Base-by-base conservation (phyloP, 2,797 vertebrate species). In the Streptopelia turtur region DNA sequence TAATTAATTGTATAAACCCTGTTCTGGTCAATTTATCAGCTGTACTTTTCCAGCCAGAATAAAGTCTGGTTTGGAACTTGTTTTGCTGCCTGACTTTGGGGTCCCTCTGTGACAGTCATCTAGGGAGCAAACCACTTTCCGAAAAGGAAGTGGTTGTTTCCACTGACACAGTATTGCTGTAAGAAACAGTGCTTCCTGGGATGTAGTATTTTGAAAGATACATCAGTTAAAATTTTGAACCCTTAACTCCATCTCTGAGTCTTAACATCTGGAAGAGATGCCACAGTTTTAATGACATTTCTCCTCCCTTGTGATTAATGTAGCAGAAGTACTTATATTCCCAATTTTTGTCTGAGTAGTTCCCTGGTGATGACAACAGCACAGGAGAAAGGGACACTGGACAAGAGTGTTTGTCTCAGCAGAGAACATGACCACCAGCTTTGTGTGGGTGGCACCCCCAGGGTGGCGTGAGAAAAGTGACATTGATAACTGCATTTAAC, bases 381-480 rank as follows among this genome's bases (percentile, higher is more conserved):
- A 39, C 53, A 59, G 20, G 57, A 57, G 31, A 49, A 37, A 59
- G 22, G 21, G 81, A 3, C 22, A 43, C 9, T 39, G 39, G 39
- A 39, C 6, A 0, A 28, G 25, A 23, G 22, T 5, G 12, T 25
- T 6, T 23, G 10, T 63, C 49, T 33, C 11, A 0, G n/a, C 3
- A 21, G 49, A 66, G 18, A 43, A 35, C 6, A 1, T 35, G 52
- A 45, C 66, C 83, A 5, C 68, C 20, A 57, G 15, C 7, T 76
- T 71, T 47, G 43, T 47, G 43, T 8, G 61, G 63, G 24, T 39
- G 45, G 8, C 4, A 5, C 31, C 28, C 16, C 13, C 13, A 11
- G 5, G 5, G 6, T 10, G 23, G 16, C 49, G 15, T 0, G 10
- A 33, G 59, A 14, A 63, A 45, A 35, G 11, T 6, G 18, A 13